These are phyloP conservation scores for Proteles cristata DNA, from an alignment of 2,113 vertebrate species.

Conservation along the genomic window DNA sequence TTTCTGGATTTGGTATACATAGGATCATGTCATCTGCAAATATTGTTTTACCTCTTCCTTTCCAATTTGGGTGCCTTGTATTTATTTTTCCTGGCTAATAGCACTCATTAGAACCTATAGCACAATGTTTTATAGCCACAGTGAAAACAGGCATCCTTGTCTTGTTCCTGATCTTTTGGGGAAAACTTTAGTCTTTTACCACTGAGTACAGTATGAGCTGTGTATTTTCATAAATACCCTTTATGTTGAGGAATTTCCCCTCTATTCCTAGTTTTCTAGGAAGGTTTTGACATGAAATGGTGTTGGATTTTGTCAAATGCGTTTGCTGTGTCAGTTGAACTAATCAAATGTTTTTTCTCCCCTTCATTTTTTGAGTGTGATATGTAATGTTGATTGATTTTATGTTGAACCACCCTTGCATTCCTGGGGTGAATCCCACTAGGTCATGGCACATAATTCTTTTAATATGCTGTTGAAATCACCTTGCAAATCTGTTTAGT, in stretches of 20 bases:
- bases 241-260: not conserved
- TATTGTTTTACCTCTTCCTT: not conserved
- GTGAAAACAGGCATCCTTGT: not conserved
- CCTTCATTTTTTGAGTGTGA: not conserved
- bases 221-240: not conserved
- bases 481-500: not conserved
- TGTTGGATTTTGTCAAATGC: not conserved
- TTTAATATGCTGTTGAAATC: conserved; percentile 15
- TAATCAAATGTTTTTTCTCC: not conserved
- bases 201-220: not conserved
- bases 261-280: not conserved
- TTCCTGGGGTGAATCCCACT: not conserved
- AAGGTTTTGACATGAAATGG: not conserved
- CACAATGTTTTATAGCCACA: not conserved
- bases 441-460: not conserved
- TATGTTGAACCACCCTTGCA: not conserved
- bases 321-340: not conserved
- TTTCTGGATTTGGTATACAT: not conserved
- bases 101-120: not conserved
- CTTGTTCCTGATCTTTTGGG: not conserved
- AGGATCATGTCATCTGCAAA: not conserved
- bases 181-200: not conserved
- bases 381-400: not conserved
- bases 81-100: not conserved
- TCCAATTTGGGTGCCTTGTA: not conserved